Percentiles rank a stretch among this genome's conserved stretches.
Evolutionary conservation across 2,888 invertebrate genomes (phyloP).

Genomic region (Pollenia labialis): DNA sequence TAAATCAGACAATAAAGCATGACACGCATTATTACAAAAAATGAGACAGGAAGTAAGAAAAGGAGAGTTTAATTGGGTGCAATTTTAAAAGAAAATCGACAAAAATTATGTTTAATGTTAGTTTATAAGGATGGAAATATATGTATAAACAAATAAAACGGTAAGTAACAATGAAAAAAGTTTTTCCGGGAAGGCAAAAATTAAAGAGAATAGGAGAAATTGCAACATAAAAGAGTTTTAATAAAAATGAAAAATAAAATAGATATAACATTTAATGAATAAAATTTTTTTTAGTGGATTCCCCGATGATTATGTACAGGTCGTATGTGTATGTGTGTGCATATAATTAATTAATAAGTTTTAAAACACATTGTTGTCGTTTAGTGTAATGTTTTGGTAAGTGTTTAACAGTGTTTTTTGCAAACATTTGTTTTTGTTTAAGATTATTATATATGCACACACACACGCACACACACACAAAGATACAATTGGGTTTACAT

Average conservation of each 20-base stretch:
- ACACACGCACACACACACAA: slow-evolving; percentile 12
- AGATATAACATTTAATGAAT: neutral
- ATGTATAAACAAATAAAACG: too few species aligned
- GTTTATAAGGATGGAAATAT: too few species aligned
- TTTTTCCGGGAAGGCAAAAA: too few species aligned
- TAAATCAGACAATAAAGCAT: slow-evolving; percentile 13
- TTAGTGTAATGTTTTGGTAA: neutral
- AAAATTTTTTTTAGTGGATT: slow-evolving; percentile 5
- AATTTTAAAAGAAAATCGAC: too few species aligned
- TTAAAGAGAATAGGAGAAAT: too few species aligned
- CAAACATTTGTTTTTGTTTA: neutral
- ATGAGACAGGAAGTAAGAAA: neutral
- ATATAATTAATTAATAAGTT: slow-evolving; percentile 10
- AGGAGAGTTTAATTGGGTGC: neutral
- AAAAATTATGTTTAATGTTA: too few species aligned
- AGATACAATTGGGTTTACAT: slow-evolving; percentile 3
- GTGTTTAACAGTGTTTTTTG: neutral
- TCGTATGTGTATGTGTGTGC: slow-evolving; percentile 2
- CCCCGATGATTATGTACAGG: neutral
- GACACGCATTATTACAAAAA: neutral
- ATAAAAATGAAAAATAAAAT: neutral
- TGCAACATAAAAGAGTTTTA: too few species aligned
- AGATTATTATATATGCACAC: slow-evolving; percentile 16
- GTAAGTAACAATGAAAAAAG: too few species aligned
- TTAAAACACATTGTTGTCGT: neutral